These are phyloP conservation scores for Ichneumoninae sp. DNA, from an alignment of 2,888 invertebrate species.

Conservation along the genomic window DNA sequence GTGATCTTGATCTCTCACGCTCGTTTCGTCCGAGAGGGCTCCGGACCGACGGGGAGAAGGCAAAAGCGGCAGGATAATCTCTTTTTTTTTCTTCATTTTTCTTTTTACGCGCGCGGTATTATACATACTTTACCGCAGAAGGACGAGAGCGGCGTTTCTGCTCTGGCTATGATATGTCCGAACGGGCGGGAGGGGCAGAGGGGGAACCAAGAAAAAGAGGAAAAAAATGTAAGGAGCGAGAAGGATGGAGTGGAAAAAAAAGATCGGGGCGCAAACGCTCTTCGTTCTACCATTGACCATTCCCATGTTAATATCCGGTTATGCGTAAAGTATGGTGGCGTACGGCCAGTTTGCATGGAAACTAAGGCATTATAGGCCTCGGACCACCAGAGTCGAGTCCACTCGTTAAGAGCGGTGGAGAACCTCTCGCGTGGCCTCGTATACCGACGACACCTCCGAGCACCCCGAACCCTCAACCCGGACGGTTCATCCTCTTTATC, in stretches of 20 bases:
- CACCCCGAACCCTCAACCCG: slow-evolving; percentile 69
- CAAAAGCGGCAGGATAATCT: slow-evolving; percentile 47
- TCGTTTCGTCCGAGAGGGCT: slow-evolving; percentile 60
- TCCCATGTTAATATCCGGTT: slow-evolving; percentile 83
- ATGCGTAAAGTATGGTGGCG: slow-evolving; percentile 83
- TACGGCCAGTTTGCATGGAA: slow-evolving; percentile 83
- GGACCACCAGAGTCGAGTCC: slow-evolving; percentile 82
- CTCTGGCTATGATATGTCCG: slow-evolving; percentile 44
- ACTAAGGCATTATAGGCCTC: slow-evolving; percentile 81
- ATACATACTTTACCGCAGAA: slow-evolving; percentile 48
- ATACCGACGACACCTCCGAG: slow-evolving; percentile 61
- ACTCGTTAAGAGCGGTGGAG: slow-evolving; percentile 75
- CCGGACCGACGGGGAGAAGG: slow-evolving; percentile 17
- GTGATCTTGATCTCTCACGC: slow-evolving; percentile 75
- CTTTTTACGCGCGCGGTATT: slow-evolving; percentile 24
- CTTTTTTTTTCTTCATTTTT: neutral
- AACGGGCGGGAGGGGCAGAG: neutral
- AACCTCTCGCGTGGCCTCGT: slow-evolving; percentile 36
- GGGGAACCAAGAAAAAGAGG: slow-evolving; percentile 11
- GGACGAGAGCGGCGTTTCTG: slow-evolving; percentile 53
- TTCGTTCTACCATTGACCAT: slow-evolving; percentile 77
- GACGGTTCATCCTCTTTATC: slow-evolving; percentile 32
- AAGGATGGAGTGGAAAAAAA: slow-evolving; percentile 36
- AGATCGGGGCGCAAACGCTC: slow-evolving; percentile 47
- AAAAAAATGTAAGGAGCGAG: slow-evolving; percentile 14